These are phyloP conservation scores for Liasis olivaceus DNA, from an alignment of 2,797 vertebrate species.

Conservation along the genomic window DNA sequence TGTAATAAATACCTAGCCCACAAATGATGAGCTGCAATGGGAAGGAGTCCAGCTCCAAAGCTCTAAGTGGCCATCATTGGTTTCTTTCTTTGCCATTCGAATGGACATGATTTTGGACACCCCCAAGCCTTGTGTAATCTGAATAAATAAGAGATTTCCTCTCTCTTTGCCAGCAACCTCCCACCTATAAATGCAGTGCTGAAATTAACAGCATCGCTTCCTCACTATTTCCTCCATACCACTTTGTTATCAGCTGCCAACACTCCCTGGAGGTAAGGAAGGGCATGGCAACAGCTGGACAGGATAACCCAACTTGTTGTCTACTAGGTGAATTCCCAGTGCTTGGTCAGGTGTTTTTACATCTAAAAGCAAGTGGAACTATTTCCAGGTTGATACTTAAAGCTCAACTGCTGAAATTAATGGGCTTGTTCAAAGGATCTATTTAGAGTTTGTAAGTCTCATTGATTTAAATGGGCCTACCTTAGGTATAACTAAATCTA, in stretches of 20 bases:
- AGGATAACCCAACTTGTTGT: neutral
- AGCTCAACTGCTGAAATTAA: neutral
- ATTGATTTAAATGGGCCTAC: neutral
- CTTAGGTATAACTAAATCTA: neutral
- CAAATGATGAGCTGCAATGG: too few relatives aligned
- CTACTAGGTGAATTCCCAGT: neutral
- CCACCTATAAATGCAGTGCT: constrained; percentile 12
- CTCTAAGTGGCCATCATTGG: neutral
- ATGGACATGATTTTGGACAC: neutral
- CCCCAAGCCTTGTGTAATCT: constrained; percentile 1
- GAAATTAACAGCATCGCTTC: constrained; percentile 12
- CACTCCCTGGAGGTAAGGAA: neutral
- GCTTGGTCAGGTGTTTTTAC: neutral
- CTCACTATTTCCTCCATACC: neutral
- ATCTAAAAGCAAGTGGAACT: neutral
- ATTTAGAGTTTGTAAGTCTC: neutral
- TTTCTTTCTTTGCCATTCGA: neutral
- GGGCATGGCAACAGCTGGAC: neutral
- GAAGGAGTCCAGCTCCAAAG: neutral
- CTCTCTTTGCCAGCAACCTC: neutral
- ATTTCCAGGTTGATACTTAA: neutral
- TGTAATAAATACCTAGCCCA: neutral
- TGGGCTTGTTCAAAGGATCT: neutral
- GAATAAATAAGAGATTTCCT: constrained; percentile 16
- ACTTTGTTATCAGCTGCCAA: neutral